Percentiles rank a stretch among this genome's conserved stretches.
Conservation (phyloP, 2,113 vertebrate species). For the Erinaceus europaeus region DNA sequence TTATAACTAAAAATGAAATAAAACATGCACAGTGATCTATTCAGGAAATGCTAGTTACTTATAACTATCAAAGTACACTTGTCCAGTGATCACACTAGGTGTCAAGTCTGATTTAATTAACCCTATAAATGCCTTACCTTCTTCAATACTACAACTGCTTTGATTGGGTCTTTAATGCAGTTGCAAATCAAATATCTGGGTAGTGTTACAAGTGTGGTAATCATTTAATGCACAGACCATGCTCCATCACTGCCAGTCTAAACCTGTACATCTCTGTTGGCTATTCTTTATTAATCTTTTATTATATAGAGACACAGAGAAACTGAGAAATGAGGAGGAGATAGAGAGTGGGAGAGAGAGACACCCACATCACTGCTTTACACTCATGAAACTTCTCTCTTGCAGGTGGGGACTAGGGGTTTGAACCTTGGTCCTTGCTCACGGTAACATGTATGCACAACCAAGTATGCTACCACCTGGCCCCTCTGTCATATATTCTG, state of each 20-base stretch:
- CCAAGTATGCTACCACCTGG: too few species aligned
- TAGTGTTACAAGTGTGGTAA: neutral
- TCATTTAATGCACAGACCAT: neutral
- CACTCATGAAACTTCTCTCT: too few species aligned
- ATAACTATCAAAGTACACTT: neutral
- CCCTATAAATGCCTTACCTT: neutral
- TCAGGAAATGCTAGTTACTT: neutral
- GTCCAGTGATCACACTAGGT: neutral
- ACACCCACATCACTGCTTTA: too few species aligned
- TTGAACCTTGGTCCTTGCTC: too few species aligned
- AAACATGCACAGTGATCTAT: neutral
- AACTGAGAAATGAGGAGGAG: too few species aligned
- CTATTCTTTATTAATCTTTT: too few species aligned
- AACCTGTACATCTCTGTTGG: slow-evolving; percentile 19
- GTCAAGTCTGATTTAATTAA: neutral
- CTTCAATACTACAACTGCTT: neutral
- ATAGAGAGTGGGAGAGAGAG: too few species aligned
- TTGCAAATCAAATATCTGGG: neutral
- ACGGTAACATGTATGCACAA: too few species aligned
- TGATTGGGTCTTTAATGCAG: neutral
- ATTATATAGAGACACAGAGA: too few species aligned
- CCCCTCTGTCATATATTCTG: slow-evolving; percentile 48
- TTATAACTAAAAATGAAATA: neutral
- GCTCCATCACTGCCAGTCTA: neutral
- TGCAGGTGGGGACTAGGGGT: too few species aligned